Evolutionary conservation across 1,140 invertebrate genomes (phyloP), one percentile per base, ranked within the genome.

Genomic region (Drosophila subpulchrella): DNA sequence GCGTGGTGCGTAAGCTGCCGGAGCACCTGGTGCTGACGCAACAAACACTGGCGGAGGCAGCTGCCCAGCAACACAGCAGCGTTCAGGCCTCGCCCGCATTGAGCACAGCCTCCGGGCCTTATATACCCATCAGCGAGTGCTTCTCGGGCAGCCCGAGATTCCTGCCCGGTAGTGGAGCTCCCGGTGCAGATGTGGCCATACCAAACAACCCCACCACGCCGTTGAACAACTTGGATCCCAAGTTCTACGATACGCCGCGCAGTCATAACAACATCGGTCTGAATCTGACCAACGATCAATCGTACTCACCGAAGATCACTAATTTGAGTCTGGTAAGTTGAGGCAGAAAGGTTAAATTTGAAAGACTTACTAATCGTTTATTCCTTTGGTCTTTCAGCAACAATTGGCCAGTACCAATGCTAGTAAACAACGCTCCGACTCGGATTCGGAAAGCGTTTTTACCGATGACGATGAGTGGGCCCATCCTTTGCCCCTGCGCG

Each of bases 101-200:
- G 13, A 94, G 94, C 71, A 94, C 93, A 27, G 94, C 94, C 32
- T 95, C 95, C 4, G 95, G 95, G 5, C 96, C 96, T 0, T 97
- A 97, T 81, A 97, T 97, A 93, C 95, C 96, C 27, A 96, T 97
- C 74, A 98, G 97, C 61, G 97, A 98, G 92, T 98, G 98, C 92
- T 96, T 97, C 71, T 97, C 97, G 57, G 98, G 98, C 46, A 95
- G 94, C 66, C 94, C 95, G 10, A 85, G 85, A 30, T 78, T 92
- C 15, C 58, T 91, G 51, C 57, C 73, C 30, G 70, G 60, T 20
- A 61, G 63, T 39, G 71, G 47, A 3, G 2, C 13, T 17, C 41
- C 60, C 10, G 51, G 51, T 7, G 4, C 27, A 38, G 54, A 75
- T 34, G 15, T 57, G 30, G 53, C 30, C 47, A 73, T 81, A 55